A percentile compares a stretch with the other conserved stretches of the same genome.
Evolutionary conservation across 2,888 invertebrate species (phyloP).

Genomic region (Margaritifera margaritifera): DNA sequence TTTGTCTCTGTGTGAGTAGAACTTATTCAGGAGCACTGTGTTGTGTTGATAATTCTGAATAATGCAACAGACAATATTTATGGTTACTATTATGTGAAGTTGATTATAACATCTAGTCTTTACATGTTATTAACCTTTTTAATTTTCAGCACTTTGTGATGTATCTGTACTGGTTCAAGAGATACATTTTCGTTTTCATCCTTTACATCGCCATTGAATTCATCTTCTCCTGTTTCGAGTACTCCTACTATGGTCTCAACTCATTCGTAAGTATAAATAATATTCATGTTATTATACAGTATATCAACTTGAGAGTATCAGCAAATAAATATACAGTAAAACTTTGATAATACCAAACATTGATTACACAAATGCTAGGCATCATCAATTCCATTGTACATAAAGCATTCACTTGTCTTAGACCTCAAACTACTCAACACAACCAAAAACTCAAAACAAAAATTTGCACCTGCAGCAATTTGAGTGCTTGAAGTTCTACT

Average conservation of each 20-base stretch:
- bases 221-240: slow-evolving; percentile 67
- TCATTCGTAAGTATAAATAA: slow-evolving; percentile 68
- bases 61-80: background rate
- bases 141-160: slow-evolving; percentile 66
- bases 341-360: no score
- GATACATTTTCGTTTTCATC: slow-evolving; percentile 58
- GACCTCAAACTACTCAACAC: no score
- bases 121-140: slow-evolving; percentile 4
- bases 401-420: no score
- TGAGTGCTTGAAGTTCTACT: no score
- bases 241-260: slow-evolving; percentile 69
- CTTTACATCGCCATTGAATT: slow-evolving; percentile 67
- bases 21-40: background rate
- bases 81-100: background rate
- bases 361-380: no score
- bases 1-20: no score
- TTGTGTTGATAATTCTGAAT: background rate
- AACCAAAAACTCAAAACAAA: no score
- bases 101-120: background rate
- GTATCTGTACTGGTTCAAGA: slow-evolving; percentile 61
- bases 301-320: background rate
- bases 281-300: background rate
- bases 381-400: no score
- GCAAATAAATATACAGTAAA: background rate
- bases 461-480: no score